Evolutionary conservation across 1,140 invertebrate species (phyloP).

Genomic region (Aphaenogaster ashmeadi): DNA sequence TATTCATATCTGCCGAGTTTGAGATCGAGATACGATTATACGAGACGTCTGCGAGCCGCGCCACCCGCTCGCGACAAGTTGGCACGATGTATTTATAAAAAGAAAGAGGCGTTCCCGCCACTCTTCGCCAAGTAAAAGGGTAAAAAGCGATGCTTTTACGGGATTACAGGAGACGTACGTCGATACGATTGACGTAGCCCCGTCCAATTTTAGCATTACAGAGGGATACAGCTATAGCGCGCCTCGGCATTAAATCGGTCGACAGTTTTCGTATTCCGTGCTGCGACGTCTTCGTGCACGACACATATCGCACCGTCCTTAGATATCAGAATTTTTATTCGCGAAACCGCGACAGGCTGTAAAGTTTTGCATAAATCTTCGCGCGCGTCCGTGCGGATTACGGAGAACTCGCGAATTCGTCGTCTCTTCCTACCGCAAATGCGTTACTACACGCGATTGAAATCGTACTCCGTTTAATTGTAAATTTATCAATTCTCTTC

Average conservation of each 20-base stretch:
- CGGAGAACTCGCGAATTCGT: background rate
- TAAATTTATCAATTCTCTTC: background rate
- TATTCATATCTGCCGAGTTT: conserved; percentile 28
- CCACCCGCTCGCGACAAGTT: background rate
- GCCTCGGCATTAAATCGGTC: conserved; percentile 39
- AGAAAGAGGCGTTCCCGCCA: conserved; percentile 7
- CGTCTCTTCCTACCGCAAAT: background rate
- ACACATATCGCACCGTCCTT: background rate
- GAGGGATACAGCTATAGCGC: background rate
- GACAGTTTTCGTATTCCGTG: conserved; percentile 32
- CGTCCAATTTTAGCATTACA: conserved; percentile 63
- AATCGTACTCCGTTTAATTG: background rate
- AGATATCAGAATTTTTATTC: conserved; percentile 41
- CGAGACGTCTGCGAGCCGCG: background rate
- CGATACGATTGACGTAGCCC: conserved; percentile 60
- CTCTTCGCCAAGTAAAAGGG: conserved; percentile 9
- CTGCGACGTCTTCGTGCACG: background rate
- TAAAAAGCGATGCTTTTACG: conserved; percentile 49
- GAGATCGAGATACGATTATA: conserved; percentile 27
- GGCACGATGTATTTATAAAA: conserved; percentile 44
- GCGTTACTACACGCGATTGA: background rate
- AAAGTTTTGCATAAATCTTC: conserved; percentile 22
- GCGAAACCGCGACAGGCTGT: background rate
- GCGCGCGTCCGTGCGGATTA: background rate
- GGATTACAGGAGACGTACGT: conserved; percentile 56